Conservation (phyloP, 2,113 vertebrate genomes). For the Daphoenositta chrysoptera region DNA sequence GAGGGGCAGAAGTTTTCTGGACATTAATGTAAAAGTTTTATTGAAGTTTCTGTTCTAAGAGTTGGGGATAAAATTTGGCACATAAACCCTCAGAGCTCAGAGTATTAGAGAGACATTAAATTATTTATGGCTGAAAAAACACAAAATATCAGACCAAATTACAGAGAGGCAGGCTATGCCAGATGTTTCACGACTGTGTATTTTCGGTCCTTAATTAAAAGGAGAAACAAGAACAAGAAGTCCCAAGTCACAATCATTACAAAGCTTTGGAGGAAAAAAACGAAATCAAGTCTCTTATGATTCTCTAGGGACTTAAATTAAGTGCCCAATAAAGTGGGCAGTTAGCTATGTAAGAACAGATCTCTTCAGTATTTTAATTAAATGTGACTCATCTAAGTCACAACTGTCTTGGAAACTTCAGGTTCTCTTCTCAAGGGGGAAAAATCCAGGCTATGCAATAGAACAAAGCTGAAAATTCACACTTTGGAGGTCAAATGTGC, state of each 20-base stretch:
- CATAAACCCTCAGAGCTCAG: background rate
- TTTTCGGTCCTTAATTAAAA: constrained; percentile 27
- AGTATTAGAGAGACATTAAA: background rate
- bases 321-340: background rate
- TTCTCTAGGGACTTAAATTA: constrained; percentile 21
- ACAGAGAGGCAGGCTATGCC: background rate
- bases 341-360: constrained; percentile 32
- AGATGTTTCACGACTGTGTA: background rate
- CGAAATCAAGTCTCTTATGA: background rate
- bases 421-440: background rate
- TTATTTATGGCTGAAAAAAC: background rate
- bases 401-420: background rate
- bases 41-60: background rate
- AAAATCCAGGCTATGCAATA: fast-evolving
- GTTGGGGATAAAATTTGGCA: background rate
- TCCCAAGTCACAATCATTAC: background rate
- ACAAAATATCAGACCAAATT: background rate
- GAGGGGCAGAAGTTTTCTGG: background rate
- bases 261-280: background rate
- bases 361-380: constrained; percentile 30
- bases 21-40: background rate
- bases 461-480: background rate
- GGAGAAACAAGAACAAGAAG: background rate
- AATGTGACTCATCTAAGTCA: background rate
- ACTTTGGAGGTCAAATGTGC: background rate